Percentiles rank a stretch among this genome's conserved stretches.
These are phyloP conservation scores for Centrocercus urophasianus DNA, from an alignment of 2,113 vertebrate genomes.

Conservation along the genomic window DNA sequence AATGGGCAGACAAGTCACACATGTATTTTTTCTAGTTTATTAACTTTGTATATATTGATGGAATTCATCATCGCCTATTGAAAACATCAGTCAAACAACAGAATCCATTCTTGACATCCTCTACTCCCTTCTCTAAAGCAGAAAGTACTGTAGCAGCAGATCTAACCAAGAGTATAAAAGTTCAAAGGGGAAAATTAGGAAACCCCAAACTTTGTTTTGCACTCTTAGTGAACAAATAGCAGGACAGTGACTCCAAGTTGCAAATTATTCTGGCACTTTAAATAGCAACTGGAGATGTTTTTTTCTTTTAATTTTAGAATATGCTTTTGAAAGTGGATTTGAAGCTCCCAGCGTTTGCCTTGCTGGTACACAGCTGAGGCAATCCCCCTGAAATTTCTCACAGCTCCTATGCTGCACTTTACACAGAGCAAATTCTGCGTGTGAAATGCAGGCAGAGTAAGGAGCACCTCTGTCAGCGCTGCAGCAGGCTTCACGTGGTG, in stretches of 20 bases:
- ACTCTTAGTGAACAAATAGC: background rate
- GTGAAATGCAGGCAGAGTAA: fast-evolving
- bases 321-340: background rate
- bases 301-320: background rate
- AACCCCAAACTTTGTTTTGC: background rate
- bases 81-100: background rate
- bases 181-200: background rate
- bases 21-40: background rate
- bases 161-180: background rate
- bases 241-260: background rate
- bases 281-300: background rate
- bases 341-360: background rate
- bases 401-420: background rate
- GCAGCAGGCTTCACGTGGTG: background rate
- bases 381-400: background rate
- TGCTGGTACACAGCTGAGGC: background rate
- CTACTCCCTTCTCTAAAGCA: background rate
- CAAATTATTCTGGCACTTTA: background rate
- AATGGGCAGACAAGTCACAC: background rate
- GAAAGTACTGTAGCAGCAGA: background rate
- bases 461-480: fast-evolving
- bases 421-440: background rate
- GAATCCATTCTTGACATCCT: background rate
- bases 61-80: background rate
- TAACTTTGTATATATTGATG: background rate